phyloP scores from a whole-genome alignment of 2,797 vertebrate genomes.

The Bradypodion pumilum region DNA sequence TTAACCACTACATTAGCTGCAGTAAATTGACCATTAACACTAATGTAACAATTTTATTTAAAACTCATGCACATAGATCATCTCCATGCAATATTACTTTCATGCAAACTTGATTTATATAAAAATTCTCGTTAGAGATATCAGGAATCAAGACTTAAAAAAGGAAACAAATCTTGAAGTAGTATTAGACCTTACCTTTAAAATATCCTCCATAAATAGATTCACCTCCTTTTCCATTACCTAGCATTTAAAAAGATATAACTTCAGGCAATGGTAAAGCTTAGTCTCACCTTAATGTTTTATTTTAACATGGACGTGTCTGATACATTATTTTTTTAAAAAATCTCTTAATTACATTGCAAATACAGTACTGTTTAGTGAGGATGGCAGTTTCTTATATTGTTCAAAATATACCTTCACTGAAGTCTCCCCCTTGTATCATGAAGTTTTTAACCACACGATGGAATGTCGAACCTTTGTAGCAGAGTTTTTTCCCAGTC shows the following conservation, averaged over 20 bases:
- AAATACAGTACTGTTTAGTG: background rate
- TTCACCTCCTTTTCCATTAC: slow-evolving; percentile 98
- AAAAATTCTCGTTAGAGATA: slow-evolving; percentile 75
- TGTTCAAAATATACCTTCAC: slow-evolving; percentile 85
- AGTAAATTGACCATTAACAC: slow-evolving; percentile 79
- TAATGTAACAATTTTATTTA: slow-evolving; percentile 73
- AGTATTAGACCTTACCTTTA: slow-evolving; percentile 88
- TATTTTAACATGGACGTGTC: background rate
- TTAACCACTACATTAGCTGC: slow-evolving; percentile 82
- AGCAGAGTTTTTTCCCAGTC: slow-evolving; percentile 96
- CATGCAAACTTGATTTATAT: slow-evolving; percentile 85
- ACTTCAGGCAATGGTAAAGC: background rate
- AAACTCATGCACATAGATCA: slow-evolving; percentile 80
- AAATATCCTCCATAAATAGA: slow-evolving; percentile 99
- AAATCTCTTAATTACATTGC: fast-evolving
- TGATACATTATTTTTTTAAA: slow-evolving; percentile 9
- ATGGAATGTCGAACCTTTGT: slow-evolving; percentile 98
- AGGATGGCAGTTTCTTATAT: background rate
- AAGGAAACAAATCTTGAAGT: slow-evolving; percentile 61
- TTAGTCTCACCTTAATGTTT: slow-evolving; percentile 6
- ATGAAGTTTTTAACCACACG: slow-evolving; percentile 99
- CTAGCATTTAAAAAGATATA: slow-evolving; percentile 69
- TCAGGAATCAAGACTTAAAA: slow-evolving; percentile 70
- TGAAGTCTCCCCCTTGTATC: slow-evolving; percentile 99
- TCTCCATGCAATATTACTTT: slow-evolving; percentile 86